A percentile compares a stretch with the other conserved stretches of the same genome.
Evolutionary conservation across 2,888 invertebrate genomes (phyloP).

Genomic region (Erebia palarica): DNA sequence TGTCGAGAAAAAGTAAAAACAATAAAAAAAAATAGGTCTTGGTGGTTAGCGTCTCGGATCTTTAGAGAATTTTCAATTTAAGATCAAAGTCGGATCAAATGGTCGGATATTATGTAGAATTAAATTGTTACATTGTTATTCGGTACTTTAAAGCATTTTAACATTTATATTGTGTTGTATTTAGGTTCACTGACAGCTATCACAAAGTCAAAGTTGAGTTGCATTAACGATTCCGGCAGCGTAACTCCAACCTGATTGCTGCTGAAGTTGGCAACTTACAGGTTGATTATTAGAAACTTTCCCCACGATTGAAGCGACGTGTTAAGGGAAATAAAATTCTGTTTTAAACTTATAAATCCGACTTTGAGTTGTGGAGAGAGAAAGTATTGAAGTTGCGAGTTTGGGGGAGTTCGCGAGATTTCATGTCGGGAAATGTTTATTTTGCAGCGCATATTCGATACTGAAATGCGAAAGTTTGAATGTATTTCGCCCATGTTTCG

Average conservation of each 20-base stretch:
- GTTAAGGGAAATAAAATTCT: slow-evolving; percentile 29
- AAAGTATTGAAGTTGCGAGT: slow-evolving; percentile 24
- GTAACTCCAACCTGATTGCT: slow-evolving; percentile 33
- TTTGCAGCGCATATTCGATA: slow-evolving; percentile 27
- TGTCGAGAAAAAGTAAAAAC: too few species aligned
- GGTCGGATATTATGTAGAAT: too few species aligned
- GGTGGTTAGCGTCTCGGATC: too few species aligned
- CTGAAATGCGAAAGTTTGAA: slow-evolving; percentile 24
- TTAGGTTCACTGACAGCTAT: not conserved
- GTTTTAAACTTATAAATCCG: slow-evolving; percentile 30
- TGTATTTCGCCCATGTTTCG: slow-evolving; percentile 14
- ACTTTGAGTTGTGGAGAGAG: slow-evolving; percentile 27
- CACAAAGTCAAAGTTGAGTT: not conserved
- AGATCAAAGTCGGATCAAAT: too few species aligned
- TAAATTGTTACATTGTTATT: too few species aligned
- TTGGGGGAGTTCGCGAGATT: slow-evolving; percentile 17
- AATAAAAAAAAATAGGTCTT: too few species aligned
- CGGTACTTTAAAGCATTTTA: too few species aligned
- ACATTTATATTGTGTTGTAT: not conserved
- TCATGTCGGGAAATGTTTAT: slow-evolving; percentile 25
- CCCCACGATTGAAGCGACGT: slow-evolving; percentile 24
- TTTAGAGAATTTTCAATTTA: too few species aligned
- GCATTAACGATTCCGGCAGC: slow-evolving; percentile 28
- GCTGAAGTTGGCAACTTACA: slow-evolving; percentile 27
- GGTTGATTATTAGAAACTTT: slow-evolving; percentile 31